A percentile compares a stretch with the other conserved stretches of the same genome.
These are phyloP conservation scores for Perdita meconis DNA, from an alignment of 2,888 invertebrate species.

Conservation along the genomic window DNA sequence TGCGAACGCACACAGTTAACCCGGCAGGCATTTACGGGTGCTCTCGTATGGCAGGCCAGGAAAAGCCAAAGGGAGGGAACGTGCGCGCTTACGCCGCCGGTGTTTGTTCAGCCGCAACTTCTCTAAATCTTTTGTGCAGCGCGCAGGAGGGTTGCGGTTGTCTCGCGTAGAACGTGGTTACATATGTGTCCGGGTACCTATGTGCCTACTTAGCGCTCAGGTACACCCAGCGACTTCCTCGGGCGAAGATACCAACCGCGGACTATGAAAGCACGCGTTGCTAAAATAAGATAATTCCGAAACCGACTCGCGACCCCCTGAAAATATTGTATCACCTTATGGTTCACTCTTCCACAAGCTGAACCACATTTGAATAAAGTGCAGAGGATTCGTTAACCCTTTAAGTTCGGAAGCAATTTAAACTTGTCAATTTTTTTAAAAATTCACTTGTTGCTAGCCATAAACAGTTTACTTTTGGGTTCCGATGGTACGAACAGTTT, in stretches of 20 bases:
- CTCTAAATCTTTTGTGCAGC: constrained; percentile 83
- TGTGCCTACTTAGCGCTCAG: constrained; percentile 48
- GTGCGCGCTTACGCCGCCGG: constrained; percentile 75
- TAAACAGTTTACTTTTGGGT: no score
- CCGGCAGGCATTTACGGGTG: constrained; percentile 53
- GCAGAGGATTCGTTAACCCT: no score
- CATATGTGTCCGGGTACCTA: constrained; percentile 62
- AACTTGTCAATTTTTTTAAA: no score
- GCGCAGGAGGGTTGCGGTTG: constrained; percentile 70
- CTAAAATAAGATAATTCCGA: constrained; percentile 10
- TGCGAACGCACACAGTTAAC: constrained; percentile 28
- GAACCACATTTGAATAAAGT: no score
- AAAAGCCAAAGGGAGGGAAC: constrained; percentile 73
- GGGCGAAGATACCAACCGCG: neutral
- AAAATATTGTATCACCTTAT: neutral
- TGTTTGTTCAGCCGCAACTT: constrained; percentile 84
- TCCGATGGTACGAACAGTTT: no score
- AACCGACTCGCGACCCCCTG: neutral
- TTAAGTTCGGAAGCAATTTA: no score
- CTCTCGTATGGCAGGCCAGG: constrained; percentile 46
- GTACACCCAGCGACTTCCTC: constrained; percentile 27
- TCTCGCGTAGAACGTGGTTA: constrained; percentile 66
- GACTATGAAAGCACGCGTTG: neutral
- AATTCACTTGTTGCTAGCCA: no score
- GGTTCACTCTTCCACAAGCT: no score